Percentiles rank a stretch among this genome's conserved stretches.
These are phyloP conservation scores for Drosophila pseudotalamancana DNA, from an alignment of 2,888 invertebrate species.

Conservation along the genomic window DNA sequence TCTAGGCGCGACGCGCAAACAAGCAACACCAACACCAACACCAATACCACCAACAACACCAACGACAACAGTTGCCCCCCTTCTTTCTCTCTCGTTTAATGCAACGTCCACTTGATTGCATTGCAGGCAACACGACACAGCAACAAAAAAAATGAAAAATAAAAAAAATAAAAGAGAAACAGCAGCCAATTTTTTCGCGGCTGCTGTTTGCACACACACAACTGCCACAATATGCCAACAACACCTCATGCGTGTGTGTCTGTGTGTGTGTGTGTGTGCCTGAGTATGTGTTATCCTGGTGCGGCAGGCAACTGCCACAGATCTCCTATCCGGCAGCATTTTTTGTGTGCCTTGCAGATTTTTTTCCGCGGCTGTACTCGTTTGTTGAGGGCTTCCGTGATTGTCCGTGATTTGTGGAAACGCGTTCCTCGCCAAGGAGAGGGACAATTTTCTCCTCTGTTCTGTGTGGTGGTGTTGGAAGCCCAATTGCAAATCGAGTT, in stretches of 20 bases:
- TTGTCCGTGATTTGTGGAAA: constrained; percentile 69
- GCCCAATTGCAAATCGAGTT: constrained; percentile 10
- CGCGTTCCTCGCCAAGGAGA: constrained; percentile 13
- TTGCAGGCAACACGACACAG: constrained; percentile 39
- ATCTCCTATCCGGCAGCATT: constrained; percentile 22
- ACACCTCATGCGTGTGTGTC: constrained; percentile 38
- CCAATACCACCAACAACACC: too few relatives aligned
- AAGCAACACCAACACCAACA: constrained; percentile 25
- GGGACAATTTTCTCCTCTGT: not conserved
- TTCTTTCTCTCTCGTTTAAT: constrained; percentile 30
- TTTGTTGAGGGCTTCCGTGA: constrained; percentile 38
- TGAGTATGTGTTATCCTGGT: constrained; percentile 44
- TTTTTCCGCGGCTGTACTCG: constrained; percentile 18
- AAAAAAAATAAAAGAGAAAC: constrained; percentile 15
- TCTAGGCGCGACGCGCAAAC: constrained; percentile 45
- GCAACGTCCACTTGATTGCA: constrained; percentile 77
- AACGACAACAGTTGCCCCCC: constrained; percentile 14
- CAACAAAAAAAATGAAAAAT: not conserved
- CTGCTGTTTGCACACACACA: constrained; percentile 53
- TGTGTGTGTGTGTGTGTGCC: constrained; percentile 14
- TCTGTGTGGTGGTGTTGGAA: not conserved
- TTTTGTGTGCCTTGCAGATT: constrained; percentile 32
- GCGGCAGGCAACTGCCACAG: constrained; percentile 47
- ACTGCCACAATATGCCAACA: constrained; percentile 57
- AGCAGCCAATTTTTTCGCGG: constrained; percentile 64